Conservation (phyloP, 2,888 invertebrate genomes). For the Dorcus parallelipipedus region DNA sequence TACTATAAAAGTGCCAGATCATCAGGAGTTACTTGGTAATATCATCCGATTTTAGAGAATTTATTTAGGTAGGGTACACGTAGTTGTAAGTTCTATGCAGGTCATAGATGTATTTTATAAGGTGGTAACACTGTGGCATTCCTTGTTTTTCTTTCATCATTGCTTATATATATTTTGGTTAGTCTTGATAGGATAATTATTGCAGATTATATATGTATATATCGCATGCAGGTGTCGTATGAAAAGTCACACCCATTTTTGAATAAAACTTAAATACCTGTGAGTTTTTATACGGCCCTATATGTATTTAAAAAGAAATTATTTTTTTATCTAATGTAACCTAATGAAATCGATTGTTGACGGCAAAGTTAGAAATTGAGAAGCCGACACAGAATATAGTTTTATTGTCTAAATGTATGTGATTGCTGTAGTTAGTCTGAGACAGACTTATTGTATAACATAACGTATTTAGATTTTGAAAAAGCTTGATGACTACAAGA, state of each 20-base stretch:
- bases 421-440: conserved; percentile 37
- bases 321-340: conserved; percentile 22
- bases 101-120: conserved; percentile 31
- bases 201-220: too few relatives aligned
- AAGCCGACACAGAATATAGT: conserved; percentile 37
- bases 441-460: background rate
- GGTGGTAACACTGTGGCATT: conserved; percentile 35
- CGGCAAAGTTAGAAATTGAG: conserved; percentile 38
- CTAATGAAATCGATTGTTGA: conserved; percentile 32
- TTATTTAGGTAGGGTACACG: conserved; percentile 1
- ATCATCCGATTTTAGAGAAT: background rate
- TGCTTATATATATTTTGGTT: background rate
- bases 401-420: conserved; percentile 45
- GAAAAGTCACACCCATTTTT: too few relatives aligned
- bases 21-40: conserved; percentile 1
- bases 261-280: too few relatives aligned
- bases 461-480: background rate
- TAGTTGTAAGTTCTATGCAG: conserved; percentile 32
- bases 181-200: too few relatives aligned
- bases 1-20: too few relatives aligned
- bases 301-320: conserved; percentile 11
- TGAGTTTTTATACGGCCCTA: too few relatives aligned
- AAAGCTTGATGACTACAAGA: background rate
- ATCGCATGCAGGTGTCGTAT: too few relatives aligned
- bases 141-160: conserved; percentile 20